A percentile compares a stretch with the other conserved stretches of the same genome.
Evolutionary conservation across 2,113 vertebrate species (phyloP).

Genomic region (Grantiella picta): DNA sequence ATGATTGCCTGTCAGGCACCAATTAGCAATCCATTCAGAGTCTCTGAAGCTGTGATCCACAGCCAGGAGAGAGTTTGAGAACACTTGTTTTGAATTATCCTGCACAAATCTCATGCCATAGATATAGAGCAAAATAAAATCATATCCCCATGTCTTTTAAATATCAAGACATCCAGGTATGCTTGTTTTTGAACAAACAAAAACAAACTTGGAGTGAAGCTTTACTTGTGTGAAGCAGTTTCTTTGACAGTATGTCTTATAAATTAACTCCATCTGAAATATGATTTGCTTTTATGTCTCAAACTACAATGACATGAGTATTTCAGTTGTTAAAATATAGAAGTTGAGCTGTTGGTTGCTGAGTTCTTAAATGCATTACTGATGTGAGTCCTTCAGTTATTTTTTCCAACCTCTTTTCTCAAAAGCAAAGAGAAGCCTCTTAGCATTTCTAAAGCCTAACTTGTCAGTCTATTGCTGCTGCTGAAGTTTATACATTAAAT

Average conservation of each 20-base stretch:
- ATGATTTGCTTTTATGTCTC: background rate
- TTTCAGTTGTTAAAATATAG: background rate
- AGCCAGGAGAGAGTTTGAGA: constrained; percentile 32
- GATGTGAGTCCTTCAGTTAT: background rate
- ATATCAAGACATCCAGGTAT: background rate
- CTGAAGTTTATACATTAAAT: background rate
- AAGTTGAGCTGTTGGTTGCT: background rate
- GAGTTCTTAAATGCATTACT: background rate
- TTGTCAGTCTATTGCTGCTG: background rate
- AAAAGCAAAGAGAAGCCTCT: background rate
- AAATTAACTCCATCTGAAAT: background rate
- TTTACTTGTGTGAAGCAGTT: background rate
- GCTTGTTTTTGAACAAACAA: background rate
- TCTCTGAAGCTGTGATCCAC: constrained; percentile 46
- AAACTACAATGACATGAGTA: background rate
- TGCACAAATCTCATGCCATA: background rate
- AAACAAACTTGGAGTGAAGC: background rate
- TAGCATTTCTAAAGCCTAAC: constrained; percentile 18
- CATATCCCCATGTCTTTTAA: background rate
- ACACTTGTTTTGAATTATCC: constrained; percentile 49
- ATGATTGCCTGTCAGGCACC: constrained; percentile 50
- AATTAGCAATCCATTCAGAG: constrained; percentile 54
- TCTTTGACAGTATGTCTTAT: constrained; percentile 10
- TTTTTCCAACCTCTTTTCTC: constrained; percentile 12
- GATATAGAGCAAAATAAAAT: constrained; percentile 25